Evolutionary conservation across 2,888 invertebrate genomes (phyloP).

Genomic region (Philonicus albiceps): DNA sequence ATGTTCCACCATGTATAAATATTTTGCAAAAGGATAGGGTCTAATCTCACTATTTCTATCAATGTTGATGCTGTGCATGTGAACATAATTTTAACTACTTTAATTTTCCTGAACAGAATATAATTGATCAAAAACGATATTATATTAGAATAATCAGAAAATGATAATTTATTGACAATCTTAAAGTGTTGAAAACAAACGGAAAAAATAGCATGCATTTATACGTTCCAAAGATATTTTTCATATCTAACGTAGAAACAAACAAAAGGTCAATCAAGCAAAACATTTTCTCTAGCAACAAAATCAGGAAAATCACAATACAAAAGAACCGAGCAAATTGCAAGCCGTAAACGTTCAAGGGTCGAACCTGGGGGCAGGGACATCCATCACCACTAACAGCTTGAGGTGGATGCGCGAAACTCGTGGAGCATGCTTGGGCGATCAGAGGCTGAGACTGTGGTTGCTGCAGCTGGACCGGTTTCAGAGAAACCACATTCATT

Average conservation of each 20-base stretch:
- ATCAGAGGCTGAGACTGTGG: conserved; percentile 40
- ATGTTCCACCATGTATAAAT: too few species aligned
- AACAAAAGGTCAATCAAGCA: background rate
- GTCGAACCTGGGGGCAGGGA: conserved; percentile 41
- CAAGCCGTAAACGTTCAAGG: conserved; percentile 3
- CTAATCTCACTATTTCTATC: too few species aligned
- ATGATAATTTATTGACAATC: background rate
- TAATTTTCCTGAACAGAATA: background rate
- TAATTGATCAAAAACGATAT: background rate
- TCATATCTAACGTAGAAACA: background rate
- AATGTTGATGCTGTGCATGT: too few species aligned
- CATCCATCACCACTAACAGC: conserved; percentile 18
- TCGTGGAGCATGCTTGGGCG: conserved; percentile 44
- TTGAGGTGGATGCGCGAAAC: conserved; percentile 40
- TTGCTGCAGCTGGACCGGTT: conserved; percentile 33
- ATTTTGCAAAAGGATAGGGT: too few species aligned
- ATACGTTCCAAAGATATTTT: background rate
- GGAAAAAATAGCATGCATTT: background rate
- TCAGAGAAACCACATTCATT: conserved; percentile 15
- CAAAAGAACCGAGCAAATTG: background rate
- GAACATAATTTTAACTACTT: background rate
- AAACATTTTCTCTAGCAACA: background rate
- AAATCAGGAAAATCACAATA: background rate
- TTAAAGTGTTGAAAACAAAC: background rate
- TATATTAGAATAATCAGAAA: background rate